phyloP scores from a whole-genome alignment of 1,140 invertebrate genomes.

The Dreissena rostriformis region DNA sequence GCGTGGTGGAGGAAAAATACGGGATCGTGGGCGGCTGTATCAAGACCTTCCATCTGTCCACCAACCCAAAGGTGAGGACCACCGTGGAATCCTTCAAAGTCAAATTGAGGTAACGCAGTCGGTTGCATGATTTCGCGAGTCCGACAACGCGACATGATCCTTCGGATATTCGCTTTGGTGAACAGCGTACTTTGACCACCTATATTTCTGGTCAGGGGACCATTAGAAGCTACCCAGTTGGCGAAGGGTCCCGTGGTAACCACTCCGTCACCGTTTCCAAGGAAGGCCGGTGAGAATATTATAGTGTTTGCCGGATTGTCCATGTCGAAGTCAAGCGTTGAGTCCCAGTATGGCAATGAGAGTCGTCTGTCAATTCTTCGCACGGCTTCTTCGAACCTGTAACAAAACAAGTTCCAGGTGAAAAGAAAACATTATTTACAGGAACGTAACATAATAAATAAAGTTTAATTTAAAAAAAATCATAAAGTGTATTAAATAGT shows the following conservation, averaged over 20 bases:
- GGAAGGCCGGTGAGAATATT: conserved; percentile 74
- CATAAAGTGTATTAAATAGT: background rate
- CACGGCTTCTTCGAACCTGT: conserved; percentile 66
- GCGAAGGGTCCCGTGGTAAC: conserved; percentile 78
- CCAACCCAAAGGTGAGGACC: conserved; percentile 68
- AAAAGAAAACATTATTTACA: background rate
- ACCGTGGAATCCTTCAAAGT: conserved; percentile 69
- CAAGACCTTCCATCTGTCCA: conserved; percentile 65
- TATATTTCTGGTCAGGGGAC: conserved; percentile 52
- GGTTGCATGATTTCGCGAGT: conserved; percentile 43
- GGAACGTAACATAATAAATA: background rate
- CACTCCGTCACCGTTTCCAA: conserved; percentile 79
- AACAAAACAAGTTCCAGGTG: background rate
- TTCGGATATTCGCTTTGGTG: conserved; percentile 17
- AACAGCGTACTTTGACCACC: conserved; percentile 40
- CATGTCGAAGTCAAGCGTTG: conserved; percentile 74
- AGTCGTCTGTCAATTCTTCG: conserved; percentile 43
- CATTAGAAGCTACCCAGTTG: conserved; percentile 58
- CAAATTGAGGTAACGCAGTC: conserved; percentile 47
- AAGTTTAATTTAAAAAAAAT: too few relatives aligned
- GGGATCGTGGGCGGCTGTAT: conserved; percentile 77
- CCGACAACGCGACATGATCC: background rate
- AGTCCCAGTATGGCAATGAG: conserved; percentile 74
- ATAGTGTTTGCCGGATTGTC: conserved; percentile 75
- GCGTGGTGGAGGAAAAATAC: conserved; percentile 80